Evolutionary conservation across 2,888 invertebrate genomes (phyloP).

Genomic region (Nezara viridula): DNA sequence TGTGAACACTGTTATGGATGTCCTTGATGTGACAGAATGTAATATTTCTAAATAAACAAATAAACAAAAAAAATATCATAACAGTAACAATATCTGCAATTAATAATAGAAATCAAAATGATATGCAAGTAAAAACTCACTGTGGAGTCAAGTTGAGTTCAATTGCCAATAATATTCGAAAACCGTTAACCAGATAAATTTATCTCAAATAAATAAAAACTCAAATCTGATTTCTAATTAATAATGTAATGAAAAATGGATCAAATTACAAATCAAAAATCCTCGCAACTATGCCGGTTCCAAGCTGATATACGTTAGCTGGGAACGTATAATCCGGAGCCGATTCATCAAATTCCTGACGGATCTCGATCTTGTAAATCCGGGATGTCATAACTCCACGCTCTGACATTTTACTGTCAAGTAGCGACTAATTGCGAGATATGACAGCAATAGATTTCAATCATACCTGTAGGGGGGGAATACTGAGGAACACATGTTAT

Average conservation of each 20-base stretch:
- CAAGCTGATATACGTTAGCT: not conserved
- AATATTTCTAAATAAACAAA: no score
- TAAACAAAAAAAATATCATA: no score
- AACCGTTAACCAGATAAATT: no score
- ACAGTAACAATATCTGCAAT: no score
- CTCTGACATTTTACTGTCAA: slow-evolving; percentile 1
- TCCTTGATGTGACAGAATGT: no score
- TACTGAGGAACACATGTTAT: not conserved
- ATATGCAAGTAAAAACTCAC: no score
- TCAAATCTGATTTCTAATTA: no score
- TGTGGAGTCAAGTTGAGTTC: no score
- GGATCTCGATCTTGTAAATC: not conserved
- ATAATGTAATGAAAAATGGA: not conserved
- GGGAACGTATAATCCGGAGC: not conserved
- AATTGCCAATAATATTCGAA: no score
- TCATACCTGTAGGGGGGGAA: not conserved
- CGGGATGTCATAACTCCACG: slow-evolving; percentile 8
- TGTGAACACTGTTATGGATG: no score
- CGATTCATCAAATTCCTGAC: slow-evolving; percentile 16
- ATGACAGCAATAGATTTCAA: not conserved
- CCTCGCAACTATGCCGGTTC: not conserved
- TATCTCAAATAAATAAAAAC: no score
- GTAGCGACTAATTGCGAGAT: slow-evolving; percentile 41
- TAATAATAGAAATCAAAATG: no score
- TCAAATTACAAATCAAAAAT: not conserved